A percentile compares a stretch with the other conserved stretches of the same genome.
These are phyloP conservation scores for Carlito syrichta DNA, from an alignment of 2,113 vertebrate genomes.

Conservation along the genomic window DNA sequence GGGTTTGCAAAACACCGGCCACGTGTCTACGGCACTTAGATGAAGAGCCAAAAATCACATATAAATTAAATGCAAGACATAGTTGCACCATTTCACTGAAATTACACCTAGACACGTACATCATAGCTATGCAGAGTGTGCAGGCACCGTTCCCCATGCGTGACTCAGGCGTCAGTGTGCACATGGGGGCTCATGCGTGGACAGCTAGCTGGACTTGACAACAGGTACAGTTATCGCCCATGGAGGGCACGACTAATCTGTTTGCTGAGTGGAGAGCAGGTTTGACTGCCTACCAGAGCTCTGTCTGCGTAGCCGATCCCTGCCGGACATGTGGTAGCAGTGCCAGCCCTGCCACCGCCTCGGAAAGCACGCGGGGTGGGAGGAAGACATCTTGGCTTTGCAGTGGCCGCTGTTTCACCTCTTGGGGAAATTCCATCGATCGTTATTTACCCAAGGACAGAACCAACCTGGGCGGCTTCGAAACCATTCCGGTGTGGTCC, in stretches of 20 bases:
- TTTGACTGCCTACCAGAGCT: conserved; percentile 69
- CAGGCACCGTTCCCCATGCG: conserved; percentile 94
- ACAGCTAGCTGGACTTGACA: conserved; percentile 80
- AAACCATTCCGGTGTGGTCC: not conserved
- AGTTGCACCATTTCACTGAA: conserved; percentile 87
- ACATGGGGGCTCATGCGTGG: conserved; percentile 83
- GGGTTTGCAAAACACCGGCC: conserved; percentile 76
- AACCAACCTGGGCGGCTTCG: conserved; percentile 57
- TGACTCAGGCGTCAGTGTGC: conserved; percentile 85
- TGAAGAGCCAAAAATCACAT: conserved; percentile 67
- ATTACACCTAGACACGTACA: conserved; percentile 89
- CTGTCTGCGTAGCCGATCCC: conserved; percentile 60
- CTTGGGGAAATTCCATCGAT: conserved; percentile 3
- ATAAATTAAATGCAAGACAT: conserved; percentile 84
- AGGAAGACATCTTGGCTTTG: conserved; percentile 32
- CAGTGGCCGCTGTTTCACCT: conserved; percentile 7
- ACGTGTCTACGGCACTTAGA: conserved; percentile 82
- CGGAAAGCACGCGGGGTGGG: conserved; percentile 61
- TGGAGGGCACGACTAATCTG: conserved; percentile 74
- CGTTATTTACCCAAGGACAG: conserved; percentile 57
- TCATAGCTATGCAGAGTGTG: conserved; percentile 92
- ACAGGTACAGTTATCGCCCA: conserved; percentile 77
- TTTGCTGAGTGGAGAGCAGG: conserved; percentile 75
- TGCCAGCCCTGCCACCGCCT: not conserved
- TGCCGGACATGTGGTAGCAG: conserved; percentile 64